Evolutionary conservation across 2,888 invertebrate species (phyloP).

Genomic region (Phalangium opilio): DNA sequence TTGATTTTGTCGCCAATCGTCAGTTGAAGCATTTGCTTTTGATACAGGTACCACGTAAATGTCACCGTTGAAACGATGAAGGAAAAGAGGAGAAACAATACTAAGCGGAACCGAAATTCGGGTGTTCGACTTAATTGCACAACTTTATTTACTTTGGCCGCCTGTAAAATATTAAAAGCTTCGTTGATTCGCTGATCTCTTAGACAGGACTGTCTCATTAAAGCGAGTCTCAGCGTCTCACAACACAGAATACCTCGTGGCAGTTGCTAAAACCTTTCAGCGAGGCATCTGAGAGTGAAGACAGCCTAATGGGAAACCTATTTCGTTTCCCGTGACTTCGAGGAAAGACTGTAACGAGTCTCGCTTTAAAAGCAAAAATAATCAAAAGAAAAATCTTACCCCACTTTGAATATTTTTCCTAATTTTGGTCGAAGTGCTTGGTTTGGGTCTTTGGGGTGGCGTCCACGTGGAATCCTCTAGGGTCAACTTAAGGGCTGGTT

Average conservation of each 20-base stretch:
- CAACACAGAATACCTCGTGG: too few relatives aligned
- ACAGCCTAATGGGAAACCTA: too few relatives aligned
- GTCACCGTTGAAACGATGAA: constrained; percentile 14
- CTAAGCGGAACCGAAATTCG: constrained; percentile 19
- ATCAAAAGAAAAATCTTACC: constrained; percentile 5
- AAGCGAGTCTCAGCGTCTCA: too few relatives aligned
- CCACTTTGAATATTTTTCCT: constrained; percentile 15
- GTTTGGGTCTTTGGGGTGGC: constrained; percentile 6
- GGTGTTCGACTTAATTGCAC: constrained; percentile 17
- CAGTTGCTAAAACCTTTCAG: too few relatives aligned
- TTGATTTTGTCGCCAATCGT: constrained; percentile 17
- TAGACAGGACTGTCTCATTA: neutral
- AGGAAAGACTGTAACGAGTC: too few relatives aligned
- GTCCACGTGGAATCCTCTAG: constrained; percentile 14
- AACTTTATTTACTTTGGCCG: constrained; percentile 13
- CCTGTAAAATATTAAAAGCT: constrained; percentile 7
- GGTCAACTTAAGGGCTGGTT: constrained; percentile 12
- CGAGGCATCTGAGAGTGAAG: too few relatives aligned
- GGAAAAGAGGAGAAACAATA: constrained; percentile 16
- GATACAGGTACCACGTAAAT: constrained; percentile 19
- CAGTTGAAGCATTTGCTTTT: constrained; percentile 13
- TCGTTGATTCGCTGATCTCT: neutral
- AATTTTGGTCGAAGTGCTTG: constrained; percentile 6
- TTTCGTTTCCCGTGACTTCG: too few relatives aligned
- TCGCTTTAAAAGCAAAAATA: neutral